These are phyloP conservation scores for Sphaerophoria taeniata DNA, from an alignment of 2,888 invertebrate species.

Conservation along the genomic window DNA sequence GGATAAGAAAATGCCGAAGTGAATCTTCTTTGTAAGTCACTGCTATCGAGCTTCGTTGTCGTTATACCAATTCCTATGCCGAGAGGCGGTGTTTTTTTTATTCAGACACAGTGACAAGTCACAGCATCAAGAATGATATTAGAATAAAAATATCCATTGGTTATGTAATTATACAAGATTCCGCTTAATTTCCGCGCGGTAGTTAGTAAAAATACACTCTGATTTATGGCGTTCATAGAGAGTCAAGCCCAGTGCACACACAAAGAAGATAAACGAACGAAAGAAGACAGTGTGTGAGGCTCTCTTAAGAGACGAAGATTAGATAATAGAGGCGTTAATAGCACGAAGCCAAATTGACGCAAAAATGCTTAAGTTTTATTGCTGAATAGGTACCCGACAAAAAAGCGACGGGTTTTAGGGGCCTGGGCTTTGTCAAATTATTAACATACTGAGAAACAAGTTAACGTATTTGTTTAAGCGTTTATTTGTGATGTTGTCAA, in stretches of 20 bases:
- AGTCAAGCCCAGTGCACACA: constrained; percentile 1
- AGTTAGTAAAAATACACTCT: constrained; percentile 55
- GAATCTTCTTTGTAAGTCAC: constrained; percentile 66
- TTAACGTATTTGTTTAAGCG: too few relatives aligned
- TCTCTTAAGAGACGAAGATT: constrained; percentile 40
- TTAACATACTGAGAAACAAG: too few relatives aligned
- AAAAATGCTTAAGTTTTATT: constrained; percentile 45
- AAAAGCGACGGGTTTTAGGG: background rate
- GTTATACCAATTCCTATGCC: background rate
- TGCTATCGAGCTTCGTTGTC: constrained; percentile 21
- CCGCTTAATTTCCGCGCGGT: constrained; percentile 61
- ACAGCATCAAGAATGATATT: constrained; percentile 33
- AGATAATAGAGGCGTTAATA: constrained; percentile 59
- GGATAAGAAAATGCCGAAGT: constrained; percentile 72
- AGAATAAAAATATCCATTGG: constrained; percentile 50
- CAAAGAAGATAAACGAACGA: constrained; percentile 11
- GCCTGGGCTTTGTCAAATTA: too few relatives aligned
- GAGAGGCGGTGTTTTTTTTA: constrained; percentile 18
- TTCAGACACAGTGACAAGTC: constrained; percentile 2
- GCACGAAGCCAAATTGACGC: constrained; percentile 49
- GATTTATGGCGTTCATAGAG: constrained; percentile 66
- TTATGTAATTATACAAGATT: constrained; percentile 67
- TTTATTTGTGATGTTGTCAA: too few relatives aligned
- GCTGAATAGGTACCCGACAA: background rate
- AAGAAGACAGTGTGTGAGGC: constrained; percentile 41